A percentile compares a stretch with the other conserved stretches of the same genome.
Evolutionary conservation across 2,797 vertebrate species (phyloP).

Genomic region (Eulemur rubriventer): DNA sequence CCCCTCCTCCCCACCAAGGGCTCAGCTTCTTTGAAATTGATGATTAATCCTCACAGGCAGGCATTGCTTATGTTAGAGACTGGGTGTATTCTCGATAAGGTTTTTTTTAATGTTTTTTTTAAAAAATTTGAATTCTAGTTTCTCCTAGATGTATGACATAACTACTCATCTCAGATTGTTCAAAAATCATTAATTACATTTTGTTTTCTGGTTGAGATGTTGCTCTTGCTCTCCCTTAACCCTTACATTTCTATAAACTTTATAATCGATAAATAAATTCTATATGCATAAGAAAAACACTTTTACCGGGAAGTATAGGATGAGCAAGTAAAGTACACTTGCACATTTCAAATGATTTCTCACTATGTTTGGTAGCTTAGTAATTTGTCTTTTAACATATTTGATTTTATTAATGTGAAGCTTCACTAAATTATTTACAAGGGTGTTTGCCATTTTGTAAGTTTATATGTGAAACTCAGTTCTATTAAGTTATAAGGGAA

Average conservation of each 20-base stretch:
- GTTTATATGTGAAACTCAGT: constrained; percentile 61
- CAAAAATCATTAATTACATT: neutral
- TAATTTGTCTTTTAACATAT: neutral
- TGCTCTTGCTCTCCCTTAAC: rapidly evolving
- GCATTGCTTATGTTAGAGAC: neutral
- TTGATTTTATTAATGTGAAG: neutral
- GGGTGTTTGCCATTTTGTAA: constrained; percentile 45
- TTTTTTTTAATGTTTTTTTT: neutral
- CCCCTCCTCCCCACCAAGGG: neutral
- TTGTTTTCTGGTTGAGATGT: neutral
- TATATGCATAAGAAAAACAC: neutral
- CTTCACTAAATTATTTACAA: constrained; percentile 35
- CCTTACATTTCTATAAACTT: neutral
- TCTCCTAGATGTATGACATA: neutral
- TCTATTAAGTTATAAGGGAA: constrained; percentile 4
- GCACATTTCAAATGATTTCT: neutral
- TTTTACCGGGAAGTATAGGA: neutral
- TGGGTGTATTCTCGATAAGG: neutral
- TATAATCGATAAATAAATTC: neutral
- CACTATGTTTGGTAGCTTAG: neutral
- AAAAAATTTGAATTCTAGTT: neutral
- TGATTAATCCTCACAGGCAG: neutral
- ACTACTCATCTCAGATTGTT: neutral
- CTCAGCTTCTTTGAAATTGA: neutral
- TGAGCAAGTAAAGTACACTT: neutral